Conservation (phyloP, 2,113 vertebrate genomes). For the Craseonycteris thonglongyai region DNA sequence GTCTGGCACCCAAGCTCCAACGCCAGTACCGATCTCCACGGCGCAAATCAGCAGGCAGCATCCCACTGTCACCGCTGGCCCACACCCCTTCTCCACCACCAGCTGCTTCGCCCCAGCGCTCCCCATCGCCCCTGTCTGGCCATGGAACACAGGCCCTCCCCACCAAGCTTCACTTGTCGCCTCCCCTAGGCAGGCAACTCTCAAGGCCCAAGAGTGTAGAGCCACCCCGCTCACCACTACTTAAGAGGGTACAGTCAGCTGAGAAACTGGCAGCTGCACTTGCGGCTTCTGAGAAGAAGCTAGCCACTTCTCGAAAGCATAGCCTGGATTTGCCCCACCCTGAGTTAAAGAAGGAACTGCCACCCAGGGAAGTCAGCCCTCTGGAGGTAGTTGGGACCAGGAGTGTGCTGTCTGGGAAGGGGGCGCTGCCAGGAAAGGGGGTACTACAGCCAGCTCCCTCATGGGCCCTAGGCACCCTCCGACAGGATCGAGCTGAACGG, state of each 20-base stretch:
- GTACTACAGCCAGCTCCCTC: constrained; percentile 86
- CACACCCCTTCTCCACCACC: constrained; percentile 95
- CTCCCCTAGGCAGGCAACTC: constrained; percentile 90
- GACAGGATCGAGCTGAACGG: constrained; percentile 93
- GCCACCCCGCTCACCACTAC: constrained; percentile 91
- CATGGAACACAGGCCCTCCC: constrained; percentile 89
- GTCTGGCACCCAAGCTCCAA: constrained; percentile 95
- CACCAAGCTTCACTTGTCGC: constrained; percentile 93
- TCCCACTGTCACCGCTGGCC: constrained; percentile 94
- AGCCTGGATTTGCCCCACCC: constrained; percentile 91
- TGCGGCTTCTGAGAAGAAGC: constrained; percentile 85
- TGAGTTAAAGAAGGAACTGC: constrained; percentile 95
- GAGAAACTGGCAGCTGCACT: constrained; percentile 90
- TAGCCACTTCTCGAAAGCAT: constrained; percentile 85
- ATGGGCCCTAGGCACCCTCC: constrained; percentile 89
- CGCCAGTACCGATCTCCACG: constrained; percentile 95
- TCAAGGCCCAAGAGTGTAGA: constrained; percentile 94
- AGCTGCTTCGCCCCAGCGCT: constrained; percentile 92
- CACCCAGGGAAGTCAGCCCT: constrained; percentile 87
- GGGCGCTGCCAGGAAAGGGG: constrained; percentile 84
- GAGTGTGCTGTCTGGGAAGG: constrained; percentile 79
- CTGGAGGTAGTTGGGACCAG: constrained; percentile 84
- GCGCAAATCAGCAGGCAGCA: constrained; percentile 96
- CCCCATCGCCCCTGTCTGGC: constrained; percentile 89
- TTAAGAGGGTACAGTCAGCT: constrained; percentile 95